Percentiles rank a stretch among this genome's conserved stretches.
Evolutionary conservation across 2,888 invertebrate species (phyloP).

Genomic region (Andrena hattorfiana): DNA sequence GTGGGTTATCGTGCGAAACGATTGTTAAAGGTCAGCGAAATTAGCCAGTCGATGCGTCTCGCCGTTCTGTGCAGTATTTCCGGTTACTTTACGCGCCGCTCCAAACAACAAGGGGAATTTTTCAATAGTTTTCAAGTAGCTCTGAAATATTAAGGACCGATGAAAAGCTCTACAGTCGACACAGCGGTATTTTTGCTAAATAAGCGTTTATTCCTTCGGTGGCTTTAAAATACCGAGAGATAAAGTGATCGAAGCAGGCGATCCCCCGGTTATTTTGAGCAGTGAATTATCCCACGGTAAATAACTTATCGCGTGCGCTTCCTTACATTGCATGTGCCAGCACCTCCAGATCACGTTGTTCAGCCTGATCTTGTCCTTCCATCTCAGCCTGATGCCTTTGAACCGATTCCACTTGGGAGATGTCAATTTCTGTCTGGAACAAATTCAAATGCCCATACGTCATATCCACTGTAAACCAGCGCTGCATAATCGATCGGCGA

Average conservation of each 20-base stretch:
- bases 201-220: too few species aligned
- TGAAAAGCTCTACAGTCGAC: too few species aligned
- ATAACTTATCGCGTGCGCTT: background rate
- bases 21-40: slow-evolving; percentile 56
- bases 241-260: background rate
- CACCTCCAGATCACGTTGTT: slow-evolving; percentile 99
- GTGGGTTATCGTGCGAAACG: slow-evolving; percentile 54
- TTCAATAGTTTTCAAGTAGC: background rate
- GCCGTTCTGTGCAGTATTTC: slow-evolving; percentile 32
- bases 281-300: background rate
- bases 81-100: slow-evolving; percentile 2
- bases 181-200: too few species aligned
- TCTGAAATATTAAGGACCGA: background rate
- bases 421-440: slow-evolving; percentile 97
- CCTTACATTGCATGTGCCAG: slow-evolving; percentile 99
- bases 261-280: slow-evolving; percentile 4
- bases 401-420: slow-evolving; percentile 99
- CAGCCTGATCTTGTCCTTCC: slow-evolving; percentile 99
- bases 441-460: slow-evolving; percentile 78
- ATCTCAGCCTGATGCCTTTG: slow-evolving; percentile 97
- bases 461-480: slow-evolving; percentile 64
- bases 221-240: background rate
- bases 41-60: slow-evolving; percentile 34
- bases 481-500: background rate
- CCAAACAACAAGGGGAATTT: background rate